phyloP scores from a whole-genome alignment of 2,797 vertebrate genomes.

The Enteromius anoplus region DNA sequence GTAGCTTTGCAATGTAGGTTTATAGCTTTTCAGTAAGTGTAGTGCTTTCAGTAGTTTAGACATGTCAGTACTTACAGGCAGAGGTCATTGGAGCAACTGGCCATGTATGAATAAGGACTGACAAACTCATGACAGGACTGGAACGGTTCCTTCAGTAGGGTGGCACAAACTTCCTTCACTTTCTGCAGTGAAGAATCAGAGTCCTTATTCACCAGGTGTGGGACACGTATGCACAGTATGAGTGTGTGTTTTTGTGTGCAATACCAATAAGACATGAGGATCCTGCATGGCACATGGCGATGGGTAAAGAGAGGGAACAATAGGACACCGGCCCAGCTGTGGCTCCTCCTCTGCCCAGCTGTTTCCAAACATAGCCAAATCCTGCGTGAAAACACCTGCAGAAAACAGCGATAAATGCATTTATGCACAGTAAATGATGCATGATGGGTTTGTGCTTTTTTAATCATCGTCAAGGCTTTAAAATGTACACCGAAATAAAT shows the following conservation, averaged over 20 bases:
- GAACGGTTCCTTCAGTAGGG: constrained; percentile 84
- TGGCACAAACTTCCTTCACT: constrained; percentile 80
- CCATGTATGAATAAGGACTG: constrained; percentile 90
- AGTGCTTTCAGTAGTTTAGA: not conserved
- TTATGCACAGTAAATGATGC: not conserved
- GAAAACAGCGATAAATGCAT: not conserved
- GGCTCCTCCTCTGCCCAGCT: constrained; percentile 89
- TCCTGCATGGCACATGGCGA: constrained; percentile 85
- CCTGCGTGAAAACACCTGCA: constrained; percentile 86
- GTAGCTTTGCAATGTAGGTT: not conserved
- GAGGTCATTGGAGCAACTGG: constrained; percentile 94
- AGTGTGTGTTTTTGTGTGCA: constrained; percentile 1
- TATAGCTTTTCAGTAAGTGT: not conserved
- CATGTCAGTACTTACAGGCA: constrained; percentile 86
- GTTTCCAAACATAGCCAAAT: constrained; percentile 89
- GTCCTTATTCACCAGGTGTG: not conserved
- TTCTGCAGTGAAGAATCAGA: constrained; percentile 74
- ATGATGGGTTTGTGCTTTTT: not conserved
- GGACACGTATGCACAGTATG: not conserved
- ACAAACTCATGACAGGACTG: constrained; percentile 90
- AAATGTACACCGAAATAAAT: not conserved
- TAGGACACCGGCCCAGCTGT: constrained; percentile 67
- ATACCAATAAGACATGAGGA: constrained; percentile 78
- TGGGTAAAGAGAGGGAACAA: constrained; percentile 71
- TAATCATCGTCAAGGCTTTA: not conserved